Evolutionary conservation across 35 echinoderm and acorn worm species (phyloP).

Genomic region (Hemicentrotus pulcherrimus): DNA sequence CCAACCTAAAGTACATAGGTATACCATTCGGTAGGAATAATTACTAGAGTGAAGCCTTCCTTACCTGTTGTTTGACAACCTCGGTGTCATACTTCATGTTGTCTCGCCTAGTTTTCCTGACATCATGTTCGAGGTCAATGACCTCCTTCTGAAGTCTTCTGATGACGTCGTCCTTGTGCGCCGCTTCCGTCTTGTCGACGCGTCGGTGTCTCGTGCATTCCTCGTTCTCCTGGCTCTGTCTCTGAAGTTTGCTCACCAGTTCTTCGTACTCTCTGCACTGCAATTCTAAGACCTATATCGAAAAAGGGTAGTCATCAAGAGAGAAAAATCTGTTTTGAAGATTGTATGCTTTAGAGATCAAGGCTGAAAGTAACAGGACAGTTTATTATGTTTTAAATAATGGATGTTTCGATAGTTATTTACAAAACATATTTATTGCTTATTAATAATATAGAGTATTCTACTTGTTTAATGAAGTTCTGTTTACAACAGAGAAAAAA

Average conservation of each 20-base stretch:
- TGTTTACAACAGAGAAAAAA: too few relatives aligned
- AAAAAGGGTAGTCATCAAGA: not conserved
- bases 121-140: not conserved
- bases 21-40: not conserved
- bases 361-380: too few relatives aligned
- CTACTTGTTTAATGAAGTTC: too few relatives aligned
- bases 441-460: too few relatives aligned
- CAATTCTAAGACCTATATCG: not conserved
- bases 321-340: too few relatives aligned
- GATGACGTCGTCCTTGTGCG: not conserved
- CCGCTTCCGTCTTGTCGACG: not conserved
- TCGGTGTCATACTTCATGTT: not conserved
- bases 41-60: not conserved
- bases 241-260: not conserved
- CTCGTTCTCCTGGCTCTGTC: constrained; percentile 16
- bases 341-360: too few relatives aligned
- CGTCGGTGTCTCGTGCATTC: not conserved
- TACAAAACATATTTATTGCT: too few relatives aligned
- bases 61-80: constrained; percentile 38
- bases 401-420: too few relatives aligned
- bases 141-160: constrained; percentile 23
- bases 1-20: not conserved
- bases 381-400: too few relatives aligned
- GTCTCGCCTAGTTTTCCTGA: not conserved
- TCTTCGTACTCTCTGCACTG: constrained; percentile 33